Evolutionary conservation across 2,888 invertebrate genomes (phyloP).

Genomic region (Platyscelio sp.): DNA sequence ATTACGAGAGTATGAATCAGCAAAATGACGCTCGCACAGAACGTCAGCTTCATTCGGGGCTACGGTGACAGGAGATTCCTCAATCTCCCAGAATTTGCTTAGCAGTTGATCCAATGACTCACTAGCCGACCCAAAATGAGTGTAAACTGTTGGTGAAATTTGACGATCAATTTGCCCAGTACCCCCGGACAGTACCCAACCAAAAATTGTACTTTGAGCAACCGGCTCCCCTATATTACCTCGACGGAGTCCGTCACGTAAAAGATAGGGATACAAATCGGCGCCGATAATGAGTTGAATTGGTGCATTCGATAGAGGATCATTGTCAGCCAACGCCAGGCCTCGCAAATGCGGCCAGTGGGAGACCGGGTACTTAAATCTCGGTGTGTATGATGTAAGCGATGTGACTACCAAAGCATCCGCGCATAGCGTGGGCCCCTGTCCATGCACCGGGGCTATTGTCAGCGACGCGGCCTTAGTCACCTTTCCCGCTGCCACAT

Average conservation of each 20-base stretch:
- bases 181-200: background rate
- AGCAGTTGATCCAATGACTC: background rate
- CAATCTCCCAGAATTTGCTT: background rate
- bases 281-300: background rate
- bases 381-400: background rate
- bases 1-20: background rate
- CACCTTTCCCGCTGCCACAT: background rate
- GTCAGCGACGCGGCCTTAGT: background rate
- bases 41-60: background rate
- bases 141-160: background rate
- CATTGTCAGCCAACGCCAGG: background rate
- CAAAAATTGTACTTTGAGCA: background rate
- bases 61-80: background rate
- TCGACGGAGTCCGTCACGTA: background rate
- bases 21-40: background rate
- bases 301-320: background rate
- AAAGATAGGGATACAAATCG: background rate
- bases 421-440: background rate
- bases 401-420: background rate
- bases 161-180: background rate
- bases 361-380: background rate
- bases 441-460: background rate
- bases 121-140: background rate
- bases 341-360: background rate
- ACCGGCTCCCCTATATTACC: background rate